A percentile compares a stretch with the other conserved stretches of the same genome.
These are phyloP conservation scores for Etheostoma spectabile DNA, from an alignment of 2,113 vertebrate species.

Conservation along the genomic window DNA sequence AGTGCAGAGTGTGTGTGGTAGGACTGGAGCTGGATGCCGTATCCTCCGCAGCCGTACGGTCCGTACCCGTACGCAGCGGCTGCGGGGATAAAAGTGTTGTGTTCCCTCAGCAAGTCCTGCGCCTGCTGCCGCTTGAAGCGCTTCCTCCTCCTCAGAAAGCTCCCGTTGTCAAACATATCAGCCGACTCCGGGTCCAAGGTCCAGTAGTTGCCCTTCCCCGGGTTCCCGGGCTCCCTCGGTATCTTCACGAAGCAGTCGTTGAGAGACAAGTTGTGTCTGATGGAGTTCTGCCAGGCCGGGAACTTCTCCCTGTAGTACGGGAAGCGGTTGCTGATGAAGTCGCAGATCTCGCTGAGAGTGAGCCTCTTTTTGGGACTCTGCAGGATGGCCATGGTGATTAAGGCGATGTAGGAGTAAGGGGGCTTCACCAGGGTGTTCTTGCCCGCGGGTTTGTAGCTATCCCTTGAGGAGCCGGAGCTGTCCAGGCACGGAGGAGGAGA, in stretches of 20 bases:
- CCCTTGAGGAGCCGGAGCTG: slow-evolving; percentile 74
- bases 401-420: slow-evolving; percentile 95
- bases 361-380: slow-evolving; percentile 95
- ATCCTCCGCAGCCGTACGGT: slow-evolving; percentile 90
- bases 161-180: slow-evolving; percentile 95
- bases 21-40: slow-evolving; percentile 92
- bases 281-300: slow-evolving; percentile 91
- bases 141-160: slow-evolving; percentile 91
- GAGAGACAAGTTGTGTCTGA: slow-evolving; percentile 89
- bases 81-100: slow-evolving; percentile 82
- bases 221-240: slow-evolving; percentile 91
- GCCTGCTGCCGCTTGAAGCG: slow-evolving; percentile 94
- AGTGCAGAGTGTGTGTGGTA: slow-evolving; percentile 91
- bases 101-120: slow-evolving; percentile 87
- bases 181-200: slow-evolving; percentile 93
- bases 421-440: slow-evolving; percentile 93
- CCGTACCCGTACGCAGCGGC: slow-evolving; percentile 87
- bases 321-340: slow-evolving; percentile 90
- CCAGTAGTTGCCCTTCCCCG: slow-evolving; percentile 94
- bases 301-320: slow-evolving; percentile 91
- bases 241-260: slow-evolving; percentile 92
- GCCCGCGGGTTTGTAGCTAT: slow-evolving; percentile 82
- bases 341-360: slow-evolving; percentile 92
- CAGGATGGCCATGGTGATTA: slow-evolving; percentile 96
- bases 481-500: slow-evolving; percentile 82